Evolutionary conservation across 1,140 invertebrate species (phyloP), one percentile per base, ranked within the genome.

Genomic region (Drosophila takahashii): DNA sequence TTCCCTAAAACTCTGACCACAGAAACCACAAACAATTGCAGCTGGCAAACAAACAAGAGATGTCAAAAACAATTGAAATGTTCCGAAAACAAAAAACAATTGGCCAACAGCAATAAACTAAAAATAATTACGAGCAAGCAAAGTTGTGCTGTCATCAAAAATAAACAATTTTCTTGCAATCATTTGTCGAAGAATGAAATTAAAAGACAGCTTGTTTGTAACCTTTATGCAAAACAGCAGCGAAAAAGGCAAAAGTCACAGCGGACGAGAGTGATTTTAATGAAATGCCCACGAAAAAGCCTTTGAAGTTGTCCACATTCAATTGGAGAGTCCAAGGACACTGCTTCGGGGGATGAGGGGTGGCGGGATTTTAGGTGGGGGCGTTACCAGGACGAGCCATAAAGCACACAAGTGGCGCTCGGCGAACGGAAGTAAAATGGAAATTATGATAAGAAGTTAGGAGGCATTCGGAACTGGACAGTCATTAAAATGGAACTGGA

Each of bases 361-460:
- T 47, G 9, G 41, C 1, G 22, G 13, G 9, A 10, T 44, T 16
- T 22, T 18, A n/a, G 37, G 16, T 34, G 10, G 29, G 47, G 39
- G 50, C 50, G 70, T 48, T 50, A 36, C 56, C 36, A 58, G 41
- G 51, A 62, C 36, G 18, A 65, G 70, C 51, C 66, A 67, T 45
- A 66, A 64, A 73, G 67, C 60, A 73, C 60, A 78, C 59, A 79
- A 83, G 58, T 65, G 62, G 32, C 53, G 39, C 29, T 36, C 22
- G 34, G 18, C 64, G 22, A 85, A 76, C 81, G 81, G 80, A 84
- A 84, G 81, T 62, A 59, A 60, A 80, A 77, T 69, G 77, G 61
- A 85, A 81, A 85, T 87, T 86, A 87, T 85, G 83, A 81, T 81
- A 87, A 87, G 51, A 75, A 75, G 52, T 75, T 66, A 7, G 29